Base-by-base conservation (phyloP, 2,113 vertebrate genomes). In the Grammomys surdaster region DNA sequence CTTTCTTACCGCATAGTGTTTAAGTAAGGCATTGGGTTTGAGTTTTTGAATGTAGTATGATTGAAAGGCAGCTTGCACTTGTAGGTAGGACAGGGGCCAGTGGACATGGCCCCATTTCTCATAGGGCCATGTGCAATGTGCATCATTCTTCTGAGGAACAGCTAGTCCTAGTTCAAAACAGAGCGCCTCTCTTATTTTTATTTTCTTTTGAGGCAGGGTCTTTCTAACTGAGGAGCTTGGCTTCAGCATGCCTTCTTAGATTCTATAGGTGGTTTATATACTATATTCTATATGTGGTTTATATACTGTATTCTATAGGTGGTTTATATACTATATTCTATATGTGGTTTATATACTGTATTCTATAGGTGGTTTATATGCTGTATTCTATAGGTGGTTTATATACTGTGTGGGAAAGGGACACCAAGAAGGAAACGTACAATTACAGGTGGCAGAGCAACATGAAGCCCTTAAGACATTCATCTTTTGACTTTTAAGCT, bases 401-500 rank as follows among this genome's bases (percentile, higher is more conserved):
- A 63, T 63, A 26, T 63, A 17, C 13, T 46, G 24, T 85, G 63
- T 33, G 13, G 65, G 36, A 60, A 73, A 90, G 82, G 33, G 9
- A 11, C 46, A 72, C 60, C 46, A 19, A 14, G 48, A 72, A 48
- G 58, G 63, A 95, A 56, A 72, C 22, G 36, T 60, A 54, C 24
- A 87, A 31, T 75, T 89, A 31, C 22, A 89, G 31, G 33, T 88
- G 17, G 46, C 40, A 77, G 84, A 69, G 70, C 93, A 17, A 58
- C 46, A 82, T 56, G 87, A 92, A 84, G 43, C 43, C 40, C 5
- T 58, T 77, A 73, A 16, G 75, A 89, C 51, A 82, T 31, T 12
- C 65, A 31, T 31, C 54, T 43, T 58, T 63, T 93, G 84, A 95
- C 43, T 54, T 89, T 51, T 58, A 93, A 77, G 72, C 60, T 93